These are phyloP conservation scores for Ommatoiulus sabulosus DNA, from an alignment of 2,888 invertebrate species.

Conservation along the genomic window DNA sequence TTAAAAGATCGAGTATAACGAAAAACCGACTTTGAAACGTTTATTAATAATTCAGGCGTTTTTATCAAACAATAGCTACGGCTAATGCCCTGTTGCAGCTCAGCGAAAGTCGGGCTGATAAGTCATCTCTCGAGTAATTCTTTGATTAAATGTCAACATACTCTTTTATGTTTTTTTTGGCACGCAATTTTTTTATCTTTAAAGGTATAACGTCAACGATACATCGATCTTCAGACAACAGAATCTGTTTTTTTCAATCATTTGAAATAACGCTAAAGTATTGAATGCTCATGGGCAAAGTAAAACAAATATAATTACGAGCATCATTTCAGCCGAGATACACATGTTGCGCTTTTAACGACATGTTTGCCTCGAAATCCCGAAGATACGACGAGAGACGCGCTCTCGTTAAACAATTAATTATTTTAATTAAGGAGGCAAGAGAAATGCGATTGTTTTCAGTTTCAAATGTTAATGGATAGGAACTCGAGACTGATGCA, in stretches of 20 bases:
- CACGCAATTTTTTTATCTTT: background rate
- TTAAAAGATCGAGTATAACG: background rate
- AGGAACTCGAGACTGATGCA: conserved; percentile 8
- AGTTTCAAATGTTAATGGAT: conserved; percentile 30
- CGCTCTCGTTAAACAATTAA: conserved; percentile 37
- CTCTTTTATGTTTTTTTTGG: background rate
- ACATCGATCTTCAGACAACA: background rate
- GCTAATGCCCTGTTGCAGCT: background rate
- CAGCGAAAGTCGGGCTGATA: background rate
- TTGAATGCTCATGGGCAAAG: conserved; percentile 38
- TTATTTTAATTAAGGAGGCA: conserved; percentile 36
- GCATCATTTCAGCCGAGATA: conserved; percentile 11
- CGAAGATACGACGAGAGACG: background rate
- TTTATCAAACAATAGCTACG: background rate
- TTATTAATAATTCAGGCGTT: background rate
- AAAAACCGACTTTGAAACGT: background rate
- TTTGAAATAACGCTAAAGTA: background rate
- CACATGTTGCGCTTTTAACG: conserved; percentile 31
- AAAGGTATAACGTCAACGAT: background rate
- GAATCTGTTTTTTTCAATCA: background rate
- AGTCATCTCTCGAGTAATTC: background rate
- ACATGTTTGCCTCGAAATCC: conserved; percentile 31
- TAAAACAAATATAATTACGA: conserved; percentile 36
- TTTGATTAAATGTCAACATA: conserved; percentile 27
- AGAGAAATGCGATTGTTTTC: conserved; percentile 36